Evolutionary conservation across 2,888 invertebrate genomes (phyloP), one percentile per base, ranked within the genome.

Genomic region (Sturmia bella): DNA sequence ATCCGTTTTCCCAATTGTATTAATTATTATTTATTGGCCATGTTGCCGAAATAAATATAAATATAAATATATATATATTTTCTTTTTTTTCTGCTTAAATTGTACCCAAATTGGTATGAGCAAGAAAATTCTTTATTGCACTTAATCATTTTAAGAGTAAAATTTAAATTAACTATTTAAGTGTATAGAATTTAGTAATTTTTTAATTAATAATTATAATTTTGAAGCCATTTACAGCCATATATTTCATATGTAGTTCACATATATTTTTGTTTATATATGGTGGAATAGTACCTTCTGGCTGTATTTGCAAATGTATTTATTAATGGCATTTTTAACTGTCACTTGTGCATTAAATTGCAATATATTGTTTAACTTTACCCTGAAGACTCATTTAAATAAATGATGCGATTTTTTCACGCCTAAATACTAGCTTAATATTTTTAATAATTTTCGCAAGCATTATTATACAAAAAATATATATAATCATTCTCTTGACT

Each of bases 311-410:
- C 13, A 56, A 70, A 24, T 70, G 48, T 32, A 56, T 48, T 39
- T 77, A 61, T 73, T 73, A 54, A 68, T 68, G 72, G 56, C 39
- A 61, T 39, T 70, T 66, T 73, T 64, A 57, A 64, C 69, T 69
- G 74, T 77, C 72, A 69, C 41, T 77, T 61, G 81, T 64, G 77
- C 41, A 77, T 77, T 81, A 59, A 73, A 77, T 69, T 69, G 64
- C 64, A 77, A 73, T 80, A 75, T 70, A 70, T 77, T 70, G 50
- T 27, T 50, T 45, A 81, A 74, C 39, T 45, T 77, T 52, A 59
- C 81, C 73, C 73, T 12, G 17, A 73, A 69, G 81, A 52, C 43
- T 74, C 73, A 57, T 77, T 77, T 64, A 69, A 80, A 69, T 57
- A 24, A 13, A 48, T 52, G 52, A 52, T 17, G 32, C 24, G 32